Evolutionary conservation across 2,113 vertebrate genomes (phyloP).

Genomic region (Uria aalge): DNA sequence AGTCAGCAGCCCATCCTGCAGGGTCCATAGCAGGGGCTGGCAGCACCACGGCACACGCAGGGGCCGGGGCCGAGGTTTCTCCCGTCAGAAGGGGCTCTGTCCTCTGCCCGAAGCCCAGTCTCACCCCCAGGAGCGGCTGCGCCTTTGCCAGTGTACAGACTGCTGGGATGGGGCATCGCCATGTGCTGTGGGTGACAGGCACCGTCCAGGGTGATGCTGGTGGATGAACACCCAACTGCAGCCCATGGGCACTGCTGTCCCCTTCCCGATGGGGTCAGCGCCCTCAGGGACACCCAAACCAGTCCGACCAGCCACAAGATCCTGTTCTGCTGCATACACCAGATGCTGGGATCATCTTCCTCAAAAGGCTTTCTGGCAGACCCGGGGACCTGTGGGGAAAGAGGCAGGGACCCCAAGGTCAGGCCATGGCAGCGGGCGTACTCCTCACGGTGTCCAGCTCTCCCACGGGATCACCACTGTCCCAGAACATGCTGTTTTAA

Average conservation of each 20-base stretch:
- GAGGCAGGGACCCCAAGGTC: not conserved
- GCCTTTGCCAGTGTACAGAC: not conserved
- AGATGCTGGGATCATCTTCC: not conserved
- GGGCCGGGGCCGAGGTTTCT: not conserved
- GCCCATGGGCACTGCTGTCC: not conserved
- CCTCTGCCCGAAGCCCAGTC: not conserved
- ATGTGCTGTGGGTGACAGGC: not conserved
- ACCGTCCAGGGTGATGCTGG: not conserved
- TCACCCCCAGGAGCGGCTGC: not conserved
- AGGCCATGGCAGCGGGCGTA: accelerated
- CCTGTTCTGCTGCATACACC: not conserved
- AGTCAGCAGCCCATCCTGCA: not conserved
- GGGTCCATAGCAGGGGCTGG: not conserved
- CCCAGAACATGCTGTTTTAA: constrained; percentile 55
- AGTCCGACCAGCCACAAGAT: not conserved
- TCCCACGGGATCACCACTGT: not conserved
- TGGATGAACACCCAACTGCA: not conserved
- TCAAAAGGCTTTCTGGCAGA: not conserved
- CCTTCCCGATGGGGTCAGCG: not conserved
- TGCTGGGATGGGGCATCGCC: not conserved
- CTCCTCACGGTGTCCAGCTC: not conserved
- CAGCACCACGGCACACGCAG: not conserved
- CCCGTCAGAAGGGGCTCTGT: not conserved
- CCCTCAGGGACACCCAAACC: not conserved
- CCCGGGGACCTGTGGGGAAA: not conserved